Percentiles rank a stretch among this genome's conserved stretches.
phyloP scores from a whole-genome alignment of 2,888 invertebrate genomes.

The Conus canariensis region DNA sequence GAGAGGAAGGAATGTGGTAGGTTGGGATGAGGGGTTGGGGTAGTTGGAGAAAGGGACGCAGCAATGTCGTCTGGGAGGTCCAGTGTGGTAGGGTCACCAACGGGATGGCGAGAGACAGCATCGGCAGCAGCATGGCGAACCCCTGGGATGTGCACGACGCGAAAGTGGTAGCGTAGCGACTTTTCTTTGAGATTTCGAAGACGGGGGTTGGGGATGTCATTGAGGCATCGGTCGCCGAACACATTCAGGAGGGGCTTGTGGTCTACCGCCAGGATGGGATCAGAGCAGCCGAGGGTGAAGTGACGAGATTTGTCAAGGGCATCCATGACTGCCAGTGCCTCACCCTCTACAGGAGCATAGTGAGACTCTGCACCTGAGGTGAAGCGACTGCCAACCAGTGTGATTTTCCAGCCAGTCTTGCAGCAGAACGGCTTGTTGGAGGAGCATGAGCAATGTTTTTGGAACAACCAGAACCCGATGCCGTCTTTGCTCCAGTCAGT shows the following conservation, averaged over 20 bases:
- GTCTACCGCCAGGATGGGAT: conserved; percentile 33
- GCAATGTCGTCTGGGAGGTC: conserved; percentile 26
- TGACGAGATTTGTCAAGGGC: conserved; percentile 33
- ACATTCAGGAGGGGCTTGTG: conserved; percentile 37
- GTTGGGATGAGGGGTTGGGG: not conserved
- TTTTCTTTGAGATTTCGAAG: conserved; percentile 32
- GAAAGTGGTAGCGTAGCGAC: conserved; percentile 2
- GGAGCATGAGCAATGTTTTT: conserved; percentile 50
- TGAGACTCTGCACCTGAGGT: conserved; percentile 51
- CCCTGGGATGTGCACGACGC: conserved; percentile 33
- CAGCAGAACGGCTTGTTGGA: conserved; percentile 53
- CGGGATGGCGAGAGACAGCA: conserved; percentile 47
- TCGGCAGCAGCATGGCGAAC: conserved; percentile 41
- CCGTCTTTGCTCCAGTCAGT: too few relatives aligned
- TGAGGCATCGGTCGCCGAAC: conserved; percentile 24
- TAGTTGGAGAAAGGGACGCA: not conserved
- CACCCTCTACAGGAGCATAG: not conserved
- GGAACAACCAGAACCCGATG: conserved; percentile 48
- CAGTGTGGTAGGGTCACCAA: conserved; percentile 13
- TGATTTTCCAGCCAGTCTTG: conserved; percentile 51
- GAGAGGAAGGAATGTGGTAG: conserved; percentile 18
- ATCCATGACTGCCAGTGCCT: conserved; percentile 33
- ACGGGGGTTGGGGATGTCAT: not conserved
- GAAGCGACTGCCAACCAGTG: conserved; percentile 55
- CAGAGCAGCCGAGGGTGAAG: conserved; percentile 33